phyloP scores from a whole-genome alignment of 2,888 invertebrate genomes.

The Abscondita cerata region DNA sequence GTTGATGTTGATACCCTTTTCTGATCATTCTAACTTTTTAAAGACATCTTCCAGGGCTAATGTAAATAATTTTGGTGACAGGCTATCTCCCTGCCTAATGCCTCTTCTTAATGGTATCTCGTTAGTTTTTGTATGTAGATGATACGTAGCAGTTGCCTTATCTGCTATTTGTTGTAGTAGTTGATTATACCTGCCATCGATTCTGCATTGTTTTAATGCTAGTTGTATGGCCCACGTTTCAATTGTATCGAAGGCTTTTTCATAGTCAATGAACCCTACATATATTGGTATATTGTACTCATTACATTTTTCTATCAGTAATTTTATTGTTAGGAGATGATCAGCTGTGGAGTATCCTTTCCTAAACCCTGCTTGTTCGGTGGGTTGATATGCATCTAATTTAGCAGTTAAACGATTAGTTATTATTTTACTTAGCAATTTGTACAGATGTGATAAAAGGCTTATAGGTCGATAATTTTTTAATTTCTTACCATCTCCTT shows the following conservation, averaged over 20 bases:
- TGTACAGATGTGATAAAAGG: no score
- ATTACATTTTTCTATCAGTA: background rate
- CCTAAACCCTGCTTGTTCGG: no score
- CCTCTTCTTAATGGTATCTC: background rate
- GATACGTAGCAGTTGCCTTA: no score
- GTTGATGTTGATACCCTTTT: no score
- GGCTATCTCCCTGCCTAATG: background rate
- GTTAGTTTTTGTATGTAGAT: no score
- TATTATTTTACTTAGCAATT: no score
- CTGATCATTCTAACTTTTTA: no score
- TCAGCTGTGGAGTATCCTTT: background rate
- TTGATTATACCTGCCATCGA: no score
- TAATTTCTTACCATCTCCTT: no score
- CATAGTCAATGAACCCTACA: slow-evolving; percentile 5
- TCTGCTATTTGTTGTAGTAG: no score
- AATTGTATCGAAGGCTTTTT: slow-evolving; percentile 6
- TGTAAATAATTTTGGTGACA: background rate
- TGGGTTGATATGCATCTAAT: background rate
- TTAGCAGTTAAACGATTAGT: no score
- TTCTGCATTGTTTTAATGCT: background rate
- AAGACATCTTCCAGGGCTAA: background rate
- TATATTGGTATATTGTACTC: background rate
- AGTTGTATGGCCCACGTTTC: slow-evolving; percentile 4
- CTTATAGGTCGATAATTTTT: no score
- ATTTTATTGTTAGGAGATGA: slow-evolving; percentile 7